Conservation (phyloP, 2,888 invertebrate species). For the Rotaria socialis region DNA sequence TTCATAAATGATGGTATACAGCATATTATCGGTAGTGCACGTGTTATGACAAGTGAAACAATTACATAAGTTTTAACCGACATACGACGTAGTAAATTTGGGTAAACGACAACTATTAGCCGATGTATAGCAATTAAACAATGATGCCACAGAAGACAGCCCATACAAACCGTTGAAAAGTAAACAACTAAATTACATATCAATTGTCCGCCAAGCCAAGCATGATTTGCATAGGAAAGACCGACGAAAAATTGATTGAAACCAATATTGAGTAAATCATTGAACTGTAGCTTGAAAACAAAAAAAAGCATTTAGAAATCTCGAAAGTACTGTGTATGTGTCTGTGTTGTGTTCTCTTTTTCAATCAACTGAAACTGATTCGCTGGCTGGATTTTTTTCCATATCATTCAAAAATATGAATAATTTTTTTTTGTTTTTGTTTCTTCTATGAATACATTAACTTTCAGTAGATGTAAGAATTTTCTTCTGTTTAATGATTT, state of each 20-base stretch:
- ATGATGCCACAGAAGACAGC: conserved; percentile 46
- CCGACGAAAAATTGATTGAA: conserved; percentile 46
- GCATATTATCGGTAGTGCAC: conserved; percentile 40
- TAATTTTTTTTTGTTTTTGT: too few species aligned
- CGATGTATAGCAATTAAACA: conserved; percentile 45
- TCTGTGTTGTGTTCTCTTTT: too few species aligned
- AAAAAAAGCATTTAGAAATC: too few species aligned
- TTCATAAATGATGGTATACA: conserved; percentile 42
- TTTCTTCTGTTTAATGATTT: too few species aligned
- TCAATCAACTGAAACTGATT: too few species aligned
- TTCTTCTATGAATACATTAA: too few species aligned
- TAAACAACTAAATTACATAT: conserved; percentile 43
- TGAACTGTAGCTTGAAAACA: conserved; percentile 36
- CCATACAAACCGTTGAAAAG: conserved; percentile 41
- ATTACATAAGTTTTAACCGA: conserved; percentile 41
- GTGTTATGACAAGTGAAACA: conserved; percentile 39
- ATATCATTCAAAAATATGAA: too few species aligned
- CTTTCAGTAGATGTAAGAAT: too few species aligned
- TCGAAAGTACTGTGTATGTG: too few species aligned
- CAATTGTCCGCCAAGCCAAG: conserved; percentile 38
- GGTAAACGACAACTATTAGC: conserved; percentile 41
- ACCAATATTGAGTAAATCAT: conserved; percentile 45
- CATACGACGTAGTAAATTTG: conserved; percentile 34
- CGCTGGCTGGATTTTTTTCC: too few species aligned
- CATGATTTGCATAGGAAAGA: conserved; percentile 41